These are phyloP conservation scores for Siniperca undulata DNA, from an alignment of 2,797 vertebrate genomes.

Conservation along the genomic window DNA sequence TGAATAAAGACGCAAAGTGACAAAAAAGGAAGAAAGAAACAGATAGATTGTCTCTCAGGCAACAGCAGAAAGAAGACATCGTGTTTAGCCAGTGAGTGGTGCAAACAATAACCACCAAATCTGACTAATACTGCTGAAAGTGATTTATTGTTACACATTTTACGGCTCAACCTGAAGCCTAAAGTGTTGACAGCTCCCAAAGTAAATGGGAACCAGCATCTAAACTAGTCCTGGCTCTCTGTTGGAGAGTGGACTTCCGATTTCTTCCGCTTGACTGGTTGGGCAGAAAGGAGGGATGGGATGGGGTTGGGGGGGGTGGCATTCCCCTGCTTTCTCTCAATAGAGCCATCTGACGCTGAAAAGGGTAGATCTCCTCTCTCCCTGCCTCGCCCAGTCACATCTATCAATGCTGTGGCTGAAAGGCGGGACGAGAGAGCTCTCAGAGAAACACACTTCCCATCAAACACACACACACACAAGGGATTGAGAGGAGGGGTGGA, in stretches of 20 bases:
- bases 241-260: constrained; percentile 64
- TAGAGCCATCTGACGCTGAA: constrained; percentile 65
- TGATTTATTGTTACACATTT: constrained; percentile 47
- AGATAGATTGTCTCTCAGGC: constrained; percentile 34
- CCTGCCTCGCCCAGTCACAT: constrained; percentile 59
- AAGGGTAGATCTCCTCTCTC: constrained; percentile 61
- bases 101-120: constrained; percentile 42
- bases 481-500: constrained; percentile 34
- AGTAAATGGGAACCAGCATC: constrained; percentile 43
- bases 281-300: constrained; percentile 58
- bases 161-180: constrained; percentile 23
- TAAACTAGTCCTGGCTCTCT: constrained; percentile 36
- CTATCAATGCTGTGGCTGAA: constrained; percentile 64
- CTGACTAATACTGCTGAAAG: constrained; percentile 26
- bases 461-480: constrained; percentile 21
- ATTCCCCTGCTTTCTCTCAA: constrained; percentile 64
- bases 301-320: neutral
- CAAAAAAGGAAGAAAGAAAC: constrained; percentile 35
- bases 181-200: constrained; percentile 46
- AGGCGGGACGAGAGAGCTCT: constrained; percentile 50
- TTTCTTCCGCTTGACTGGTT: constrained; percentile 69
- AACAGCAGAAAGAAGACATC: constrained; percentile 44
- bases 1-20: constrained; percentile 64
- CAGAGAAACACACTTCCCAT: constrained; percentile 18
- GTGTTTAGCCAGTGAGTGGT: constrained; percentile 35